Conservation (phyloP, 2,797 vertebrate genomes). For the Acipenser transmontanus region DNA sequence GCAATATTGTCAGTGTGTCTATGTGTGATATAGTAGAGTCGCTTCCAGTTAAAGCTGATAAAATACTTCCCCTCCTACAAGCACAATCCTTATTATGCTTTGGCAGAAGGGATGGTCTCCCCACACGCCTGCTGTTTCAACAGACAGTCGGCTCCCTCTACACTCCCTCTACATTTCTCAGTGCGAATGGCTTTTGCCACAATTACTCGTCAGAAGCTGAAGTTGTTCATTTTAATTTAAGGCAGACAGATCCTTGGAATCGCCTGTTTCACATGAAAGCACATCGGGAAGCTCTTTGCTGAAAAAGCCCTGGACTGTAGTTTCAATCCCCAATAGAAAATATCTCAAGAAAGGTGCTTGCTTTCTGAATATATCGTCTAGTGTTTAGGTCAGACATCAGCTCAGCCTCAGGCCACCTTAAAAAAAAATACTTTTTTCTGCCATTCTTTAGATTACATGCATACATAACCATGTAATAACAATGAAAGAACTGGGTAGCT, state of each 20-base stretch:
- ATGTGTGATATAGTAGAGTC: constrained; percentile 5
- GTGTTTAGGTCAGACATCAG: too few relatives aligned
- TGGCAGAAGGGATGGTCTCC: constrained; percentile 31
- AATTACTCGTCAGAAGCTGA: background rate
- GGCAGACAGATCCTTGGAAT: constrained; percentile 3
- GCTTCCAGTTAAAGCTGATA: constrained; percentile 24
- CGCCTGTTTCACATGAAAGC: background rate
- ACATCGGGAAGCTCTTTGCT: background rate
- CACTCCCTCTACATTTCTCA: constrained; percentile 34
- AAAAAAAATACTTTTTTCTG: too few relatives aligned
- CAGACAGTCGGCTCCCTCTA: constrained; percentile 33
- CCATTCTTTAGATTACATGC: too few relatives aligned
- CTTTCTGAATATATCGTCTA: too few relatives aligned
- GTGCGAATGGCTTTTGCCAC: constrained; percentile 30
- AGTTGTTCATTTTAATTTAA: constrained; percentile 4
- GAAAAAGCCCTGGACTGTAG: background rate
- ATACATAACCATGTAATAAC: too few relatives aligned
- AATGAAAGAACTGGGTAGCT: too few relatives aligned
- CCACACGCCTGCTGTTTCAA: background rate
- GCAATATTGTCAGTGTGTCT: constrained; percentile 28
- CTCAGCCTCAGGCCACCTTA: too few relatives aligned
- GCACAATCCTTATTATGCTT: constrained; percentile 19
- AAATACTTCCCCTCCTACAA: constrained; percentile 22
- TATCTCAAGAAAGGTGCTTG: too few relatives aligned
- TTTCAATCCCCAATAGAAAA: too few relatives aligned